Percentiles rank a stretch among this genome's conserved stretches.
Conservation (phyloP, 2,888 invertebrate genomes). For the Diarsia dahlii region DNA sequence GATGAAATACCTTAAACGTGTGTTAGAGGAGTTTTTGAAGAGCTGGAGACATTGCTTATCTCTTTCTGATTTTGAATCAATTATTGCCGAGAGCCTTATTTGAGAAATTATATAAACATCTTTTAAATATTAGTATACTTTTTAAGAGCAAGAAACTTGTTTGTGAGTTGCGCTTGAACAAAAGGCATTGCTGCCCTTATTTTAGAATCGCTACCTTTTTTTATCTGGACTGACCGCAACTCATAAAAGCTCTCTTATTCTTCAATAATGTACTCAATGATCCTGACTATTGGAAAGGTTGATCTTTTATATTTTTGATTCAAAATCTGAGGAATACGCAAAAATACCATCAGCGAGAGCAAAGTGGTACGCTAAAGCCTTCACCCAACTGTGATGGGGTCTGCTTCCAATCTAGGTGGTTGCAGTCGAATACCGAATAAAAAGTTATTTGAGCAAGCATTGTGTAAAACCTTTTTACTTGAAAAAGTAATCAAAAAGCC, state of each 20-base stretch:
- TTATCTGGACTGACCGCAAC: constrained; percentile 27
- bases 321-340: constrained; percentile 4
- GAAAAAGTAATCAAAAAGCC: no score
- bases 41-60: background rate
- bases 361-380: background rate
- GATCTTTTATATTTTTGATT: background rate
- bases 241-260: constrained; percentile 17
- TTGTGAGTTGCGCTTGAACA: constrained; percentile 26
- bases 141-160: constrained; percentile 13
- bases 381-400: background rate
- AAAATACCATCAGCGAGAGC: no score
- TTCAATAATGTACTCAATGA: background rate
- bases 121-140: constrained; percentile 4
- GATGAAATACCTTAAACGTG: no score
- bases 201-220: no score
- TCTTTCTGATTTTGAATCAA: constrained; percentile 11
- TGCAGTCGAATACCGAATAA: background rate
- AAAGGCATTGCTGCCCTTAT: background rate
- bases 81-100: background rate
- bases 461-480: no score
- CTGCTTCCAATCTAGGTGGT: background rate
- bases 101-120: background rate
- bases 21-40: no score
- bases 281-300: background rate
- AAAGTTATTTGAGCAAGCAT: background rate